phyloP scores from a whole-genome alignment of 2,888 invertebrate species.

The Lottia gigantea region DNA sequence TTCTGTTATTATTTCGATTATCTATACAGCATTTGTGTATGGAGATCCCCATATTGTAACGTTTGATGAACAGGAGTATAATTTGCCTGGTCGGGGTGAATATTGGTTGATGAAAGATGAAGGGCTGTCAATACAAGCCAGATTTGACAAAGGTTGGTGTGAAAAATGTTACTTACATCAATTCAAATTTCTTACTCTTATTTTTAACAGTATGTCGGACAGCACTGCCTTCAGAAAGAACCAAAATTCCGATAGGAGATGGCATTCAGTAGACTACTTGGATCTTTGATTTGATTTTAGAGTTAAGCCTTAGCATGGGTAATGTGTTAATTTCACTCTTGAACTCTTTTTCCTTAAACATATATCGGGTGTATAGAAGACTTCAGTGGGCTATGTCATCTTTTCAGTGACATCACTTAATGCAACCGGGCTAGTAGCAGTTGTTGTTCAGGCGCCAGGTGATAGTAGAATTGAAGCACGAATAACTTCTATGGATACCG shows the following conservation, averaged over 20 bases:
- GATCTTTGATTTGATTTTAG: too few relatives aligned
- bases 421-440: conserved; percentile 66
- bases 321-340: too few relatives aligned
- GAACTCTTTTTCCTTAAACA: too few relatives aligned
- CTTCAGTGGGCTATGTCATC: too few relatives aligned
- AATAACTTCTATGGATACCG: conserved; percentile 87
- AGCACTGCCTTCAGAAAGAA: too few relatives aligned
- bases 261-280: too few relatives aligned
- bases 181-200: too few relatives aligned
- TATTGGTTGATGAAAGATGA: conserved; percentile 77
- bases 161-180: background rate
- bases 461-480: conserved; percentile 85
- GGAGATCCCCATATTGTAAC: conserved; percentile 95
- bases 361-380: too few relatives aligned
- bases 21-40: conserved; percentile 79
- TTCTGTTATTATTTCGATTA: too few relatives aligned
- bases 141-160: conserved; percentile 40
- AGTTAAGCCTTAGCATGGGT: too few relatives aligned
- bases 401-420: conserved; percentile 13
- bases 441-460: conserved; percentile 84
- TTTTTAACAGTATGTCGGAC: too few relatives aligned
- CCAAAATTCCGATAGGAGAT: too few relatives aligned
- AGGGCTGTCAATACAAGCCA: conserved; percentile 74
- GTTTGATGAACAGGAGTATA: conserved; percentile 89
- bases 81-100: conserved; percentile 95